These are phyloP conservation scores for Crotalus viridis DNA, from an alignment of 2,113 vertebrate genomes.

Conservation along the genomic window DNA sequence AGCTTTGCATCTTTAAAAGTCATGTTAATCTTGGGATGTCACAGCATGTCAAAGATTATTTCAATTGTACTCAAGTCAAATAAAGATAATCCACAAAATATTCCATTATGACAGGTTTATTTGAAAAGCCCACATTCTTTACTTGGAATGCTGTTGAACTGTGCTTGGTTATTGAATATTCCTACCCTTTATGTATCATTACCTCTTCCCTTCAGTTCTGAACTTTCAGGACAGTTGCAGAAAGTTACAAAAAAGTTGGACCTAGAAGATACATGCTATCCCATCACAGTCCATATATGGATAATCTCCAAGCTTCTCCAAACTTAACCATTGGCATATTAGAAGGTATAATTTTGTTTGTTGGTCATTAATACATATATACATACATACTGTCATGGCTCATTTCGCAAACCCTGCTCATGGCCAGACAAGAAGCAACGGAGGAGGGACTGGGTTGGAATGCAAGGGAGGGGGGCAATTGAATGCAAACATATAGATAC, in stretches of 20 bases:
- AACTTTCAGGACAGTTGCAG: background rate
- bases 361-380: background rate
- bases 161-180: background rate
- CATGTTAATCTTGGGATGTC: conserved; percentile 30
- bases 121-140: background rate
- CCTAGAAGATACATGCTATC: background rate
- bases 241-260: background rate
- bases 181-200: background rate
- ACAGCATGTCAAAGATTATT: conserved; percentile 1
- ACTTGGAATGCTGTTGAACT: background rate
- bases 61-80: conserved; percentile 24
- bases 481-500: background rate
- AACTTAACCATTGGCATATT: background rate
- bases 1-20: conserved; percentile 32
- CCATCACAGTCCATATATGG: background rate
- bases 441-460: background rate
- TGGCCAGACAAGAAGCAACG: background rate
- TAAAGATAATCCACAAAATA: background rate
- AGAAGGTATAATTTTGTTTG: background rate
- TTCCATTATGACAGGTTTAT: background rate
- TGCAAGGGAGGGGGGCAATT: background rate
- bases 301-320: background rate
- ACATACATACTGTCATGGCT: background rate
- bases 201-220: background rate
- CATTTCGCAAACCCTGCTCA: background rate